Conservation (phyloP, 2,797 vertebrate species). For the Coregonus suidteri region DNA sequence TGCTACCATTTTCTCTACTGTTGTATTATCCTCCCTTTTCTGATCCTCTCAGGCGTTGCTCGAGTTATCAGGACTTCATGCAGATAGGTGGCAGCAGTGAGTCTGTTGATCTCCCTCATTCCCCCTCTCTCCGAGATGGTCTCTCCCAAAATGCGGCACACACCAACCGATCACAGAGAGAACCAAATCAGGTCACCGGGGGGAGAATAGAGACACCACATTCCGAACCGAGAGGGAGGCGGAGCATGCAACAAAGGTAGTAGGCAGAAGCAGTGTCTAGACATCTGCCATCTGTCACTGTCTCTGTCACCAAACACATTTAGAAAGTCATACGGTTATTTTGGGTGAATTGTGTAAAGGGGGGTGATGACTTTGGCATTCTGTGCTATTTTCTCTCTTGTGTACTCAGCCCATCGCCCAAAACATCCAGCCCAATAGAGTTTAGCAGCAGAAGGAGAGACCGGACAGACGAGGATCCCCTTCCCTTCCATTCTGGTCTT, state of each 20-base stretch:
- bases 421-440: conserved; percentile 52
- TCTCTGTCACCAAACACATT: conserved; percentile 8
- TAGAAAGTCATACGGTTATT: neutral
- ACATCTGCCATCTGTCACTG: conserved; percentile 14
- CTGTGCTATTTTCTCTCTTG: conserved; percentile 22
- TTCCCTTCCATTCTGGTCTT: conserved; percentile 33
- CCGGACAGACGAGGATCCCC: conserved; percentile 46
- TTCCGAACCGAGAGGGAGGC: conserved; percentile 63
- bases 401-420: conserved; percentile 44
- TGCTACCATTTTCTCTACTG: neutral
- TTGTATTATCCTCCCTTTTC: neutral
- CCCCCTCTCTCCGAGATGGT: conserved; percentile 54
- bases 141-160: conserved; percentile 49
- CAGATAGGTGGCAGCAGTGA: conserved; percentile 75
- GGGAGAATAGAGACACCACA: conserved; percentile 55
- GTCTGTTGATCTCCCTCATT: conserved; percentile 65
- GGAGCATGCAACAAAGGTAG: conserved; percentile 57
- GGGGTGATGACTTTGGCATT: conserved; percentile 1
- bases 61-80: conserved; percentile 82
- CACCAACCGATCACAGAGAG: conserved; percentile 64
- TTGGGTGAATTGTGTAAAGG: too few species aligned
- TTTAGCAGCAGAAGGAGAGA: conserved; percentile 50
- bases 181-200: conserved; percentile 56
- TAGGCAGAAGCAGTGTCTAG: neutral
- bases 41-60: conserved; percentile 67